These are phyloP conservation scores for Stigmatopora argus DNA, from an alignment of 2,113 vertebrate species.

Conservation along the genomic window DNA sequence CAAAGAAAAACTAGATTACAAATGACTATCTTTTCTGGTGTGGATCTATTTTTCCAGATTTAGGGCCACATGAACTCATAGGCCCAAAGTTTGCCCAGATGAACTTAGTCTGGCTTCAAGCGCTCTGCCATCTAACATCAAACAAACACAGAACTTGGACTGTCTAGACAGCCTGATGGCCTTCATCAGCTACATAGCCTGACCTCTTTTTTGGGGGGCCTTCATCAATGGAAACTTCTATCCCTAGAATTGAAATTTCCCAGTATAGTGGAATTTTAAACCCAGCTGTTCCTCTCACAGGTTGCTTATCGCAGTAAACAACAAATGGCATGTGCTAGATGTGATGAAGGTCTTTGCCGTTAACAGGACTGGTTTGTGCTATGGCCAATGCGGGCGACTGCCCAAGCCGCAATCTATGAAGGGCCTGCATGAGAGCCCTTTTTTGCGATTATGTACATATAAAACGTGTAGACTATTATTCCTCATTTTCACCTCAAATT, in stretches of 20 bases:
- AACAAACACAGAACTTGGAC: neutral
- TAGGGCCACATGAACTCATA: no score
- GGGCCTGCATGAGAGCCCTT: no score
- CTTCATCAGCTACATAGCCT: neutral
- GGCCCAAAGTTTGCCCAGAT: no score
- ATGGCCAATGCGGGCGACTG: no score
- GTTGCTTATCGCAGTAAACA: neutral
- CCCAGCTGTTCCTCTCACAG: conserved; percentile 16
- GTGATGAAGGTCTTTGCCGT: no score
- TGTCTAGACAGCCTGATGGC: neutral
- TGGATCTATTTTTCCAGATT: neutral
- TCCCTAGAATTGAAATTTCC: neutral
- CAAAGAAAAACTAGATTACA: neutral
- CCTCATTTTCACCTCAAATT: no score
- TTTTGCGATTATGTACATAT: no score
- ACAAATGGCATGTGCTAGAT: neutral
- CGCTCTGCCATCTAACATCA: no score
- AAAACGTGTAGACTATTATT: no score
- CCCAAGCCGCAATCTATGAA: no score
- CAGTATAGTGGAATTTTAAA: conserved; percentile 4
- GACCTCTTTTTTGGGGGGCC: neutral
- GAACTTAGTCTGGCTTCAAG: no score
- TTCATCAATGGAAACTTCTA: conserved; percentile 1
- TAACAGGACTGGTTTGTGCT: no score
- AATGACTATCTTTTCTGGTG: neutral